A percentile compares a stretch with the other conserved stretches of the same genome.
Evolutionary conservation across 1,140 invertebrate species (phyloP).

Genomic region (Ladona fulva): DNA sequence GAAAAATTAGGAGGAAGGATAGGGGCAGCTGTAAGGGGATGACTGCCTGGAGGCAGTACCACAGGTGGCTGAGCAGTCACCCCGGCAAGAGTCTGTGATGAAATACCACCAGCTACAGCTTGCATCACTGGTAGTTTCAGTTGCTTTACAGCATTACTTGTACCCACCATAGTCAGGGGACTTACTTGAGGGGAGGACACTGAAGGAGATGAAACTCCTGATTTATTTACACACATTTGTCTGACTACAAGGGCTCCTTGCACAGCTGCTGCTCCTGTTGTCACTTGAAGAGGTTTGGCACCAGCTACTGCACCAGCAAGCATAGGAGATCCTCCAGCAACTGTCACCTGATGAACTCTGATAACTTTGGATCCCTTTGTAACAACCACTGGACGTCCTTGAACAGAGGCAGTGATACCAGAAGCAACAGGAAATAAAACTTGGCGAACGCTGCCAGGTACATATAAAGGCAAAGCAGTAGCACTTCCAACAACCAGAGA

Average conservation of each 20-base stretch:
- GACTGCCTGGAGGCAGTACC: conserved; percentile 25
- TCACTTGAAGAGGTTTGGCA: conserved; percentile 9
- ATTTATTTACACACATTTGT: conserved; percentile 26
- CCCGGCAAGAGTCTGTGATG: conserved; percentile 24
- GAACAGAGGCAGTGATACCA: conserved; percentile 21
- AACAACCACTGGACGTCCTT: conserved; percentile 27
- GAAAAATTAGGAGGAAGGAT: background rate
- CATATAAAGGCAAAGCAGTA: conserved; percentile 24
- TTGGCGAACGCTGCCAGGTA: conserved; percentile 26
- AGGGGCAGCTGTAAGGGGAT: conserved; percentile 17
- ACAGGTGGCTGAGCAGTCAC: conserved; percentile 26
- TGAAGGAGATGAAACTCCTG: background rate
- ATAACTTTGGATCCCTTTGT: conserved; percentile 29
- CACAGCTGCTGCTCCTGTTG: conserved; percentile 18
- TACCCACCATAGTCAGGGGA: background rate
- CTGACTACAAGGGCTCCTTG: conserved; percentile 24
- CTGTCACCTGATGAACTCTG: conserved; percentile 27
- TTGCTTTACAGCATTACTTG: conserved; percentile 24
- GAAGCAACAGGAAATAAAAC: conserved; percentile 27
- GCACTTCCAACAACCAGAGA: conserved; percentile 27
- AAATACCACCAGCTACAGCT: background rate
- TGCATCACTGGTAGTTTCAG: conserved; percentile 25
- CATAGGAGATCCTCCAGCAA: conserved; percentile 26
- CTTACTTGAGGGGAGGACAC: background rate
- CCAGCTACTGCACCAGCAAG: conserved; percentile 17